These are phyloP conservation scores for Hesperia comma DNA, from an alignment of 2,888 invertebrate species.

Conservation along the genomic window DNA sequence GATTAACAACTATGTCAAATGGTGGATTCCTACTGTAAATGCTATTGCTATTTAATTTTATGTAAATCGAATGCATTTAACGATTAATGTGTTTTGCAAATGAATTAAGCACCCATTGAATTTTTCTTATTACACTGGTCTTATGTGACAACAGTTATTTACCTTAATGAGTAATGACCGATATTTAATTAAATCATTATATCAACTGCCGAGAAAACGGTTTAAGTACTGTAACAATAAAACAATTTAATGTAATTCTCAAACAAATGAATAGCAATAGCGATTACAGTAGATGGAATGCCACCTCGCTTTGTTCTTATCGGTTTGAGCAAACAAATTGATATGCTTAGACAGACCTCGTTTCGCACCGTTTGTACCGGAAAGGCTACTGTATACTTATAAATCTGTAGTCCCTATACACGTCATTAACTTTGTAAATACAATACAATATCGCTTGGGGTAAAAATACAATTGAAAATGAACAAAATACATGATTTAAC, in stretches of 20 bases:
- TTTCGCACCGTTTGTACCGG: constrained; percentile 27
- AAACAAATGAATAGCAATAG: constrained; percentile 25
- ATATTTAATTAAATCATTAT: background rate
- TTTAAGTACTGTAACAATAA: background rate
- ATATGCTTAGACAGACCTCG: constrained; percentile 39
- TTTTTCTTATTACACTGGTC: constrained; percentile 2
- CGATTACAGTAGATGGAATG: constrained; percentile 24
- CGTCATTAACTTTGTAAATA: constrained; percentile 7
- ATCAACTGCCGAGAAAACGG: background rate
- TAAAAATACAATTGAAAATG: constrained; percentile 2
- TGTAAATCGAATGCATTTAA: background rate
- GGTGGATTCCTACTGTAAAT: constrained; percentile 17
- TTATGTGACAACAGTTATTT: background rate
- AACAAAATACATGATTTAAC: constrained; percentile 9
- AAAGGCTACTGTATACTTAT: constrained; percentile 20
- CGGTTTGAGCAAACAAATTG: constrained; percentile 51
- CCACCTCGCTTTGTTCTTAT: constrained; percentile 48
- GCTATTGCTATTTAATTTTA: constrained; percentile 17
- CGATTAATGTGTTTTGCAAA: background rate
- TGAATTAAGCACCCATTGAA: constrained; percentile 1
- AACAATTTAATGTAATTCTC: background rate
- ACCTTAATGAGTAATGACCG: background rate
- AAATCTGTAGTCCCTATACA: too few species aligned
- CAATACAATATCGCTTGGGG: background rate
- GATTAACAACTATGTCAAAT: constrained; percentile 18